These are phyloP conservation scores for Notocelia uddmanniana DNA, from an alignment of 2,888 invertebrate species.

Conservation along the genomic window DNA sequence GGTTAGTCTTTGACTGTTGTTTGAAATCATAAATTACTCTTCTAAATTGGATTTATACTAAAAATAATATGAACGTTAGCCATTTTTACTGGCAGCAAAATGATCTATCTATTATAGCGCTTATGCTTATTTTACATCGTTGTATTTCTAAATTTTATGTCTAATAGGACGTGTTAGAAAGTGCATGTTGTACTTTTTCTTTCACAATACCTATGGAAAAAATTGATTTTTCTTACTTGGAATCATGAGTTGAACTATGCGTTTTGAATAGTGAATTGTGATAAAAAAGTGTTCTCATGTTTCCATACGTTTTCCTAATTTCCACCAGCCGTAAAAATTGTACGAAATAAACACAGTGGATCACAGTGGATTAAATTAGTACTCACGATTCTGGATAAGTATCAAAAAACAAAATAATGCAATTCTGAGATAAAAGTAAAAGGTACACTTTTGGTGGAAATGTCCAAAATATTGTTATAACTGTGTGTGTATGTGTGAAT, in stretches of 20 bases:
- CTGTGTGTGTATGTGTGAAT: slow-evolving; percentile 24
- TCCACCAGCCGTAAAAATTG: too few species aligned
- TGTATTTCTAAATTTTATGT: slow-evolving; percentile 31
- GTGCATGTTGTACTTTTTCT: neutral
- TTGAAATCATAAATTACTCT: neutral
- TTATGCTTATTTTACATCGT: slow-evolving; percentile 29
- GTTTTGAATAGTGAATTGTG: neutral
- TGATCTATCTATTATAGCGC: slow-evolving; percentile 12
- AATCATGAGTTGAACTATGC: neutral
- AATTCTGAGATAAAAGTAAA: neutral
- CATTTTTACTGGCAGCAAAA: slow-evolving; percentile 19
- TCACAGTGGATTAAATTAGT: neutral
- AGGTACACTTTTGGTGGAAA: neutral
- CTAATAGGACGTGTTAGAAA: neutral
- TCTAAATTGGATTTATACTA: slow-evolving; percentile 6
- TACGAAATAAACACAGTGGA: too few species aligned
- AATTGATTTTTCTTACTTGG: neutral
- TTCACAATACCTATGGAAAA: neutral
- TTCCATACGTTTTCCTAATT: neutral
- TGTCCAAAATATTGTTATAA: slow-evolving; percentile 27
- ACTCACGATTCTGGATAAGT: neutral
- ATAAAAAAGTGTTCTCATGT: neutral
- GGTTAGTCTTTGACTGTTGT: neutral
- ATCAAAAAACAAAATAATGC: neutral
- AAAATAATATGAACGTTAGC: neutral